These are phyloP conservation scores for Osmerus mordax DNA, from an alignment of 2,113 vertebrate species.

Conservation along the genomic window DNA sequence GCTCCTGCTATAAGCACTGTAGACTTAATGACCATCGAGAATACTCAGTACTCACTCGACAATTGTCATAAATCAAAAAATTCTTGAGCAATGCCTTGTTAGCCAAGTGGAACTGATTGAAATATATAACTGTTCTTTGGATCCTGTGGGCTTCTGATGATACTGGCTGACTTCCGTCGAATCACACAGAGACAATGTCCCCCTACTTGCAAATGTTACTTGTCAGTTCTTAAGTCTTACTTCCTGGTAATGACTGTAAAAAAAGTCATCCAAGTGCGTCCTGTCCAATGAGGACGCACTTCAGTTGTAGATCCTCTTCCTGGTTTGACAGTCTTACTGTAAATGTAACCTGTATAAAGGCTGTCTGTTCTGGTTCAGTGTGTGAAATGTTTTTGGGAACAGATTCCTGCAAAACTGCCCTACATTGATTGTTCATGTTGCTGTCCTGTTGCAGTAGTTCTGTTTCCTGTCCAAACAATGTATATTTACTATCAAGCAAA, in stretches of 20 bases:
- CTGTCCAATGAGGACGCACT: slow-evolving; percentile 42
- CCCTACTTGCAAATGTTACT: not conserved
- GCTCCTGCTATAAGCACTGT: too few species aligned
- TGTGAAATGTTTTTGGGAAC: not conserved
- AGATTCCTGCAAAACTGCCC: slow-evolving; percentile 29
- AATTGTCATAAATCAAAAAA: too few species aligned
- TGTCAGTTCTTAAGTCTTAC: not conserved
- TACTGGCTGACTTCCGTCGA: not conserved
- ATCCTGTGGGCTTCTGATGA: slow-evolving; percentile 2
- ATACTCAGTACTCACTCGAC: too few species aligned
- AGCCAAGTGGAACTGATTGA: not conserved
- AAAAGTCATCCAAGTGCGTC: slow-evolving; percentile 42
- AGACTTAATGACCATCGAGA: too few species aligned
- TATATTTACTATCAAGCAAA: slow-evolving; percentile 49
- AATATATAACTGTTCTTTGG: not conserved
- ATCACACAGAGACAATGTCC: not conserved
- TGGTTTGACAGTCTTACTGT: slow-evolving; percentile 37
- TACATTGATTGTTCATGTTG: slow-evolving; percentile 55
- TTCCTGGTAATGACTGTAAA: slow-evolving; percentile 29
- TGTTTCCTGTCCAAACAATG: slow-evolving; percentile 51
- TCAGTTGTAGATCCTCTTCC: slow-evolving; percentile 28
- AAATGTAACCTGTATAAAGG: not conserved
- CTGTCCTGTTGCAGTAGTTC: slow-evolving; percentile 67
- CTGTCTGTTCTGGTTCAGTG: not conserved
- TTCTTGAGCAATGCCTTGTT: not conserved